Evolutionary conservation across 2,888 invertebrate species (phyloP), one percentile per base, ranked within the genome.

Genomic region (Drosophila engyochracea): DNA sequence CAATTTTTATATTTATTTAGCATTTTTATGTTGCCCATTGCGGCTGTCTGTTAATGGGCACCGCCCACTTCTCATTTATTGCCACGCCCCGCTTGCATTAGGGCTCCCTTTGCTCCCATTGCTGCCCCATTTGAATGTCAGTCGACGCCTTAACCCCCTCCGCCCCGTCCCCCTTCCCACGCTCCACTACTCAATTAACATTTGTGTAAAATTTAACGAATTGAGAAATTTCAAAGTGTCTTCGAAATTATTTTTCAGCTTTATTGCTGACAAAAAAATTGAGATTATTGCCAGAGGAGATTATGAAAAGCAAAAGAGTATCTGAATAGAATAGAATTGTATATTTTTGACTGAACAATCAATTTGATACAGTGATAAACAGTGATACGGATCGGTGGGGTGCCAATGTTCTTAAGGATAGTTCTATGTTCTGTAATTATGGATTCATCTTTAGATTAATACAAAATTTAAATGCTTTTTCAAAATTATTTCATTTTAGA

Each of bases 1-100:
- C 85, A 81, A 85, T 90, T 85, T 90, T 90, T 79, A 88, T 88
- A 83, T 84, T 88, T 82, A 76, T 85, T 90, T 79, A 72, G 76
- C 80, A 74, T 85, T 80, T 85, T 82, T 72, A 79, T 82, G 74
- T 39, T 30, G 41, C 58, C 41, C 53, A 39, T 78, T 75, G 76
- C 61, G 81, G 81, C 39, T 39, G 16, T 51, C 77, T 57, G 61
- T 76, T 81, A 72, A 81, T 72, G 71, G 51, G 33, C 57, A 57
- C 14, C 81, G 76, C 81, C 81, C 81, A 68, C 66, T 64, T 75
- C n/a, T 39, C 53, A 57, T 52, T 64, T 51, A 14, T 51, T 19
- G 76, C 76, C 78, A 65, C 76, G 81, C 81, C 78, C 76, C 70
- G 62, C 70, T 58, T 69, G 69, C 76, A 74, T 74, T 74, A 72